These are phyloP conservation scores for Griposia aprilina DNA, from an alignment of 2,888 invertebrate genomes.

Conservation along the genomic window DNA sequence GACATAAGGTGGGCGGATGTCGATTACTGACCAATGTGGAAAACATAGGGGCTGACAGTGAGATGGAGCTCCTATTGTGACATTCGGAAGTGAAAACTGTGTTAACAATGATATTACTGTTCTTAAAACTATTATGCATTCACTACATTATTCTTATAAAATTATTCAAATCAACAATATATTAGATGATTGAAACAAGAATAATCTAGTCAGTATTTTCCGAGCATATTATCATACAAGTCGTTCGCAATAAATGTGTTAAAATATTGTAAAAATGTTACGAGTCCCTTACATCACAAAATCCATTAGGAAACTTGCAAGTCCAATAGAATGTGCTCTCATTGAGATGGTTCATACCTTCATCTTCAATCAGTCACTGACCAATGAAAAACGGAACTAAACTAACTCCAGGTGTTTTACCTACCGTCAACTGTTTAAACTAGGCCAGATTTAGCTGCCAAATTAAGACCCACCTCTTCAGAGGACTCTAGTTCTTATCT, in stretches of 20 bases:
- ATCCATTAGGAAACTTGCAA: neutral
- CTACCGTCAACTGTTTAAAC: neutral
- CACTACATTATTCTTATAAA: no score
- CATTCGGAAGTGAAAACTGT: neutral
- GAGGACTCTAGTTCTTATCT: conserved; percentile 17
- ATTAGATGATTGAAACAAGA: no score
- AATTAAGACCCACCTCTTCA: neutral
- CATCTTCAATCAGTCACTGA: neutral
- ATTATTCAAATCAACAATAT: no score
- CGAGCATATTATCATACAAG: no score
- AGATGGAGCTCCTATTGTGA: conserved; percentile 1
- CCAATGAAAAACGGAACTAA: neutral
- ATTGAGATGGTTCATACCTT: no score
- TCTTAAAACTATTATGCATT: no score
- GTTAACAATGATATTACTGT: neutral
- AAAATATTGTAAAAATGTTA: no score
- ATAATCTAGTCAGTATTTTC: no score
- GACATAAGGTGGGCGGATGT: conserved; percentile 56
- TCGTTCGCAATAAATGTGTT: no score
- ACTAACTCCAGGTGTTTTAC: neutral
- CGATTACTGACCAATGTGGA: conserved; percentile 40
- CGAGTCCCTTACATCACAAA: neutral
- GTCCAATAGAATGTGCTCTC: neutral
- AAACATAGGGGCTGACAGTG: conserved; percentile 3
- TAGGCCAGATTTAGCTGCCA: neutral